phyloP scores from a whole-genome alignment of 2,888 invertebrate genomes.

The Strigamia transsilvanica region DNA sequence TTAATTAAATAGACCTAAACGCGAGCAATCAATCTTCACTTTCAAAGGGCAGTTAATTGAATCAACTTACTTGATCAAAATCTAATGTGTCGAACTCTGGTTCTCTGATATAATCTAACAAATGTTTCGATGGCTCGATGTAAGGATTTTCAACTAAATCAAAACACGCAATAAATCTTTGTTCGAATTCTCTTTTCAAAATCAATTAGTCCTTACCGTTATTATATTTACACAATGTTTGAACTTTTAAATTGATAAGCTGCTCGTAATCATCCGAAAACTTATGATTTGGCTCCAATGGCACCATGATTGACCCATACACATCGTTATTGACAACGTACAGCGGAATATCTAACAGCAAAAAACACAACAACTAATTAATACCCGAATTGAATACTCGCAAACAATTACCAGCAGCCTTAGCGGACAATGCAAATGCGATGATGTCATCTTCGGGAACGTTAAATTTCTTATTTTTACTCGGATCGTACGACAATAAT shows the following conservation, averaged over 20 bases:
- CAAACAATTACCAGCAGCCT: slow-evolving; percentile 68
- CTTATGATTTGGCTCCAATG: slow-evolving; percentile 75
- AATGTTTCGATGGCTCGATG: neutral
- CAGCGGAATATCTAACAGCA: slow-evolving; percentile 70
- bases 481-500: slow-evolving; percentile 76
- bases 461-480: slow-evolving; percentile 70
- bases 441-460: slow-evolving; percentile 93
- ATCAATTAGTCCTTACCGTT: neutral
- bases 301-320: slow-evolving; percentile 85
- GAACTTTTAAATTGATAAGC: slow-evolving; percentile 77
- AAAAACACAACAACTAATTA: slow-evolving; percentile 46
- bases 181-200: neutral
- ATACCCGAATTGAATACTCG: neutral
- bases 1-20: slow-evolving; percentile 36
- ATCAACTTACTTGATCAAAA: slow-evolving; percentile 20
- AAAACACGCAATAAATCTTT: neutral
- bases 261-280: slow-evolving; percentile 75
- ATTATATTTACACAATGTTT: slow-evolving; percentile 71
- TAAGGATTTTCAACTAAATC: slow-evolving; percentile 9
- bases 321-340: slow-evolving; percentile 80
- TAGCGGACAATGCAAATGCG: slow-evolving; percentile 85
- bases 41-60: too few relatives aligned
- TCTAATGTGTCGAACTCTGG: neutral
- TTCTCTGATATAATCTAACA: neutral
- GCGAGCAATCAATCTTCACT: too few relatives aligned